Evolutionary conservation across 2,113 vertebrate genomes (phyloP).

Genomic region (Suncus etruscus): DNA sequence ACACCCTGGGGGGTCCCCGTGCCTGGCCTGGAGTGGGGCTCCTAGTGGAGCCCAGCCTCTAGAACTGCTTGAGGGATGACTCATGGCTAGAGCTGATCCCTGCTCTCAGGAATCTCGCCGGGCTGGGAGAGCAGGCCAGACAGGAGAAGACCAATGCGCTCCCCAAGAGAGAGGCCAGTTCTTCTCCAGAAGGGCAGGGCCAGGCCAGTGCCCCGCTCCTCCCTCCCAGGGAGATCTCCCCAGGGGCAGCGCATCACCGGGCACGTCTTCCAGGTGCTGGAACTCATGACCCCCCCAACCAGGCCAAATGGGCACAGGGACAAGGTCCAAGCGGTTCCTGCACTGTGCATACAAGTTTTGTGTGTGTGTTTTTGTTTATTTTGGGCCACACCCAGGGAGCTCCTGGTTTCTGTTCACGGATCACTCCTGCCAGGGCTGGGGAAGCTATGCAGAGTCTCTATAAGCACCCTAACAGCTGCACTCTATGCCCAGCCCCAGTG

Average conservation of each 20-base stretch:
- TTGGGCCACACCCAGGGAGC: neutral
- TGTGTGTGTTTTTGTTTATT: too few species aligned
- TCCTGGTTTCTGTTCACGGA: too few species aligned
- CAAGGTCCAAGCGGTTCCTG: too few species aligned
- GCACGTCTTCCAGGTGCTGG: neutral
- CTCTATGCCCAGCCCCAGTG: neutral
- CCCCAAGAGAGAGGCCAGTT: neutral
- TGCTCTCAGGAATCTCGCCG: neutral
- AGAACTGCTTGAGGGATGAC: neutral
- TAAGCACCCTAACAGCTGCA: too few species aligned
- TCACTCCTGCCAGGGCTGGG: too few species aligned
- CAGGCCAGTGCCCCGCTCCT: neutral
- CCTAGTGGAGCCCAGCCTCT: neutral
- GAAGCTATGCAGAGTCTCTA: too few species aligned
- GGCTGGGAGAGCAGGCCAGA: slow-evolving; percentile 16
- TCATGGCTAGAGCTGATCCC: neutral
- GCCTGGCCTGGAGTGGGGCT: too few species aligned
- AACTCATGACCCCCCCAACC: neutral
- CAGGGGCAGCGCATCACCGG: neutral
- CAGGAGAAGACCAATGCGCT: neutral
- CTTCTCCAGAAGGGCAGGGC: neutral
- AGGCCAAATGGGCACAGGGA: too few species aligned
- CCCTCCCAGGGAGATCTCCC: too few species aligned
- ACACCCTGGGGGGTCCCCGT: too few species aligned
- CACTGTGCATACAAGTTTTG: too few species aligned